phyloP scores from a whole-genome alignment of 2,797 vertebrate genomes.

The Sebastolobus altivelis region DNA sequence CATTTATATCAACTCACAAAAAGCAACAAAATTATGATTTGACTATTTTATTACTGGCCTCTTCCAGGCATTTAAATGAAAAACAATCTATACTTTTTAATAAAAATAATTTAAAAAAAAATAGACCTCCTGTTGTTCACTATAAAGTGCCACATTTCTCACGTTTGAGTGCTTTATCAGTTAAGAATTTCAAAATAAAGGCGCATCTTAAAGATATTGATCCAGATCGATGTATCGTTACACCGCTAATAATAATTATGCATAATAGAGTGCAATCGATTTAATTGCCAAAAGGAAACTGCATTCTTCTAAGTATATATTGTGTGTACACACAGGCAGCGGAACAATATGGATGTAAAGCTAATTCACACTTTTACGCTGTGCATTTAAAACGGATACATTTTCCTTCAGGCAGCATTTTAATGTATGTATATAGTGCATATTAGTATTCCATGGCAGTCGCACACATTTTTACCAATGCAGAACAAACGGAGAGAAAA shows the following conservation, averaged over 20 bases:
- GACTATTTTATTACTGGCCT: no score
- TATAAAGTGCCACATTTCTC: no score
- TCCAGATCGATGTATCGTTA: no score
- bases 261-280: neutral
- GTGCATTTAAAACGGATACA: constrained; percentile 11
- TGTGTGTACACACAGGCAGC: neutral
- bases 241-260: neutral
- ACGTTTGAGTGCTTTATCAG: no score
- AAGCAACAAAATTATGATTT: no score
- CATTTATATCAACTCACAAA: no score
- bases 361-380: constrained; percentile 11
- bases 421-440: constrained; percentile 14
- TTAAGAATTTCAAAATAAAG: no score
- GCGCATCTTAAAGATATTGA: no score
- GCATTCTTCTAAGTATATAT: neutral
- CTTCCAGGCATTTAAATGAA: no score
- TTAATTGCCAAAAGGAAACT: constrained; percentile 8
- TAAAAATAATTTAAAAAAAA: no score
- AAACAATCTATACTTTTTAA: no score
- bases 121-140: no score
- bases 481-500: constrained; percentile 6
- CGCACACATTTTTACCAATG: constrained; percentile 5
- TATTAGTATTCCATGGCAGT: constrained; percentile 16
- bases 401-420: constrained; percentile 33
- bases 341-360: constrained; percentile 3